A percentile compares a stretch with the other conserved stretches of the same genome.
These are phyloP conservation scores for Helicoverpa assulta DNA, from an alignment of 2,888 invertebrate species.

Conservation along the genomic window DNA sequence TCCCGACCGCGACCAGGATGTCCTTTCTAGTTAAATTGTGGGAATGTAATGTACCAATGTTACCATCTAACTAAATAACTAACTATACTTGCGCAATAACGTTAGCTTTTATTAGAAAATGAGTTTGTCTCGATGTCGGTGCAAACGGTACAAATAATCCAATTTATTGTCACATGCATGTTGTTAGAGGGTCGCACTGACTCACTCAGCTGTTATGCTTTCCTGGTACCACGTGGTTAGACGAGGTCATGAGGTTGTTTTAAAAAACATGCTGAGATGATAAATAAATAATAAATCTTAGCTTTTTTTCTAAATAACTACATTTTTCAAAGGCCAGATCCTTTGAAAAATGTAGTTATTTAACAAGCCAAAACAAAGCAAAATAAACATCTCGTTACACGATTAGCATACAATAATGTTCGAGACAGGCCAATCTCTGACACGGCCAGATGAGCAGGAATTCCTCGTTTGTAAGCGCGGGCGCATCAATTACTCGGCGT, in stretches of 20 bases:
- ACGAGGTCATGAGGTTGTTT: constrained; percentile 8
- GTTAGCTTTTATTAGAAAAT: constrained; percentile 59
- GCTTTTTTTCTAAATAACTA: too few relatives aligned
- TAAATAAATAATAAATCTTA: too few relatives aligned
- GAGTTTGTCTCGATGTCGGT: constrained; percentile 23
- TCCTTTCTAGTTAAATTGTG: constrained; percentile 11
- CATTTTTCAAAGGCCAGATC: constrained; percentile 1
- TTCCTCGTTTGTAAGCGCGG: constrained; percentile 66
- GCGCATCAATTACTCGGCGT: constrained; percentile 52
- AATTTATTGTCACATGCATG: constrained; percentile 54
- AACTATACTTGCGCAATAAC: constrained; percentile 47
- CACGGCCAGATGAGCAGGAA: constrained; percentile 68
- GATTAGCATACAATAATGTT: constrained; percentile 64
- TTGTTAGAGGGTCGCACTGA: constrained; percentile 10
- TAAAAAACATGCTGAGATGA: neutral
- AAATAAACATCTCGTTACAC: neutral
- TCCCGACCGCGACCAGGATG: neutral
- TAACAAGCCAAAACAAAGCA: constrained; percentile 10
- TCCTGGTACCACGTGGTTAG: constrained; percentile 17
- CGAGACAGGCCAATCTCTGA: constrained; percentile 46
- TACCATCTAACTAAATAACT: constrained; percentile 20
- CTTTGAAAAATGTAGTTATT: too few relatives aligned
- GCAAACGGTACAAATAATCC: constrained; percentile 49
- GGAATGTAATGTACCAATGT: constrained; percentile 16
- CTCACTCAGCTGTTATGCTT: constrained; percentile 15